Evolutionary conservation across 2,888 invertebrate genomes (phyloP).

Genomic region (Trissolcus japonicus): DNA sequence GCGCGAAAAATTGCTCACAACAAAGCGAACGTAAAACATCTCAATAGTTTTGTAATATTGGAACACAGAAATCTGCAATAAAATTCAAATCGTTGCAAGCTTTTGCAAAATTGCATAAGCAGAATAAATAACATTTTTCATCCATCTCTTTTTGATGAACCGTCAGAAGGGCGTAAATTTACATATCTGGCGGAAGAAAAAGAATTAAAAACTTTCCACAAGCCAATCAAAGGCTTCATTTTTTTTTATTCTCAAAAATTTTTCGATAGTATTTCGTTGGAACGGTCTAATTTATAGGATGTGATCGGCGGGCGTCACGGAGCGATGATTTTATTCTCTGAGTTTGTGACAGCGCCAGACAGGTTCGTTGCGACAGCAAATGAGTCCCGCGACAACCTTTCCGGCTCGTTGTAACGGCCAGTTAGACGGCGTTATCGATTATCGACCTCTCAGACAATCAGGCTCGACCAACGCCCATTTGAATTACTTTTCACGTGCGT

Average conservation of each 20-base stretch:
- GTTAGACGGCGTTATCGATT: constrained; percentile 53
- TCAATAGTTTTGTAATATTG: too few relatives aligned
- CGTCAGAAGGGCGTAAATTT: too few relatives aligned
- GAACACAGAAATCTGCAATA: too few relatives aligned
- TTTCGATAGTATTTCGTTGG: constrained; percentile 13
- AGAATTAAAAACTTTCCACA: too few relatives aligned
- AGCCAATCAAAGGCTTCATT: too few relatives aligned
- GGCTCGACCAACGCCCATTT: constrained; percentile 52
- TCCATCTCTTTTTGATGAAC: too few relatives aligned
- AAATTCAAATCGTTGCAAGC: too few relatives aligned
- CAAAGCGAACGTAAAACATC: too few relatives aligned
- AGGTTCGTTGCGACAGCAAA: constrained; percentile 48
- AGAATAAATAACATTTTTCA: too few relatives aligned
- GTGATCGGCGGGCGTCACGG: constrained; percentile 27
- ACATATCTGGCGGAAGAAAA: too few relatives aligned
- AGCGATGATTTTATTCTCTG: constrained; percentile 40
- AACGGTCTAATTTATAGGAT: constrained; percentile 16
- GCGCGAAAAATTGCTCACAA: too few relatives aligned
- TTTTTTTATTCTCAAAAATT: background rate
- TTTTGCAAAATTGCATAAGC: too few relatives aligned
- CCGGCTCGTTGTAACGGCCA: constrained; percentile 50
- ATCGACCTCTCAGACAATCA: constrained; percentile 54
- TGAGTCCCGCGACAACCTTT: constrained; percentile 53
- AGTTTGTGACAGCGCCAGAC: constrained; percentile 36
- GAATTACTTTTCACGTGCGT: constrained; percentile 52